These are phyloP conservation scores for Eumeta japonica DNA, from an alignment of 1,140 invertebrate species.

Conservation along the genomic window DNA sequence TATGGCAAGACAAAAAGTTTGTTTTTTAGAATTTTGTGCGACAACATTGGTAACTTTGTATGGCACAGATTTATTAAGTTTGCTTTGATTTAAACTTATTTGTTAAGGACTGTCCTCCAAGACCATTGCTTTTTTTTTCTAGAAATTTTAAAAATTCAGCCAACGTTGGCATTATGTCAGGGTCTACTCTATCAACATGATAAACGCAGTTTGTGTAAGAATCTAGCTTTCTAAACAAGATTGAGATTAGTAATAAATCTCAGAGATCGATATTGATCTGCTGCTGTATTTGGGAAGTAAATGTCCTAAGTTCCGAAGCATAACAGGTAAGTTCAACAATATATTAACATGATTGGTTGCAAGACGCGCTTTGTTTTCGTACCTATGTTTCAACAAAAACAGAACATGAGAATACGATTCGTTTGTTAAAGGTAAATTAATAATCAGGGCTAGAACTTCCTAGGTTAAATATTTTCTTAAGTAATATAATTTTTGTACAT, in stretches of 20 bases:
- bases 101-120: conserved; percentile 13
- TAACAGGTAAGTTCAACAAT: conserved; percentile 8
- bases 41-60: conserved; percentile 7
- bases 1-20: conserved; percentile 8
- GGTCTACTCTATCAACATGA: conserved; percentile 13
- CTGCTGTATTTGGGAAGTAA: conserved; percentile 14
- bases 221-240: conserved; percentile 13
- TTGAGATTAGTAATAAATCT: conserved; percentile 18
- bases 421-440: conserved; percentile 11
- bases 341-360: conserved; percentile 5
- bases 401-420: conserved; percentile 8
- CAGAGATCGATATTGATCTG: conserved; percentile 13
- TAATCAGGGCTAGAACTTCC: conserved; percentile 8
- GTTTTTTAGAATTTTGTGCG: no score
- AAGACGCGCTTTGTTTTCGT: conserved; percentile 10
- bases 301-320: conserved; percentile 11
- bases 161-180: conserved; percentile 10
- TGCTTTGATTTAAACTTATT: no score
- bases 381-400: conserved; percentile 10
- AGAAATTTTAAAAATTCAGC: conserved; percentile 13
- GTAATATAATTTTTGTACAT: conserved; percentile 14
- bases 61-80: no score
- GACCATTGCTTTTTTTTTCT: conserved; percentile 16
- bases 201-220: conserved; percentile 10
- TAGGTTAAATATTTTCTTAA: conserved; percentile 9